phyloP scores from a whole-genome alignment of 1,140 invertebrate species.

The Ostrea edulis region DNA sequence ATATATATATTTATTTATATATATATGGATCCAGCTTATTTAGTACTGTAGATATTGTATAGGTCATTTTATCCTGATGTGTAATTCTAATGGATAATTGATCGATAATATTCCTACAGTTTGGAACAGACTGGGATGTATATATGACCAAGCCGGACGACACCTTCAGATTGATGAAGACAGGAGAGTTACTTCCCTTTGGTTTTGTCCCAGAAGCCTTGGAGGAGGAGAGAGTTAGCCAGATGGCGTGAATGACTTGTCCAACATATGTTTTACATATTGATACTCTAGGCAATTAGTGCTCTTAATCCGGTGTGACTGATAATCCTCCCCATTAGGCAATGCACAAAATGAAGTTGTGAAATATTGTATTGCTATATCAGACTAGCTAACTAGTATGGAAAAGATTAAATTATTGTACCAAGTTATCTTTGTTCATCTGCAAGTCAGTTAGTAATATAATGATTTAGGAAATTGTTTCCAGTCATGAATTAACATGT shows the following conservation, averaged over 20 bases:
- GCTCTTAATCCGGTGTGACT: no score
- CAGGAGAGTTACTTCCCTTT: conserved; percentile 80
- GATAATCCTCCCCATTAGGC: no score
- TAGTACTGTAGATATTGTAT: not conserved
- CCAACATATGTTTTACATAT: no score
- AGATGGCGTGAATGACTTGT: conserved; percentile 40
- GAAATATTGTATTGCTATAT: no score
- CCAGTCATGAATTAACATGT: no score
- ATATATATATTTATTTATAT: not conserved
- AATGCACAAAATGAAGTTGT: no score
- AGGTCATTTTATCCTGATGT: not conserved
- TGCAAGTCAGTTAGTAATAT: no score
- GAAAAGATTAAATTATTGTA: no score
- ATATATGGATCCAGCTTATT: not conserved
- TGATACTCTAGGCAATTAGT: no score
- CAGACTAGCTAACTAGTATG: no score
- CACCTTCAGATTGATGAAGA: conserved; percentile 73
- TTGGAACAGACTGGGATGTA: conserved; percentile 69
- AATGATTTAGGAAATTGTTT: no score
- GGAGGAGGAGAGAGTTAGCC: conserved; percentile 60
- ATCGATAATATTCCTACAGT: conserved; percentile 58
- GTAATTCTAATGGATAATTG: not conserved
- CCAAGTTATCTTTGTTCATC: no score
- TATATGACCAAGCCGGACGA: conserved; percentile 82
- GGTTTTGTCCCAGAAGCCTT: conserved; percentile 78